phyloP scores from a whole-genome alignment of 2,888 invertebrate genomes.

The Eurytoma adleriae region DNA sequence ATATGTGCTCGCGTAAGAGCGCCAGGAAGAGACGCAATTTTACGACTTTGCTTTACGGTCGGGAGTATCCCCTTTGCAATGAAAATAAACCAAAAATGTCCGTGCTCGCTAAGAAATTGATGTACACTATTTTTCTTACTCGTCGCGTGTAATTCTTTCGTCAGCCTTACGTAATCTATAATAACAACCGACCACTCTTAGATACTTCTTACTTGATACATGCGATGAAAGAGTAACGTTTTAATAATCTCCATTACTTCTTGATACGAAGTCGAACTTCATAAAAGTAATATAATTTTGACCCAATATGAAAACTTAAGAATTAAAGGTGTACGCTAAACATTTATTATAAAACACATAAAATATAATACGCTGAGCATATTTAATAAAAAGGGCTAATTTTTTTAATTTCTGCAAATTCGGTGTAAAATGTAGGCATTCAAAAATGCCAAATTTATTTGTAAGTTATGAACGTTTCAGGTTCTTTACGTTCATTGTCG shows the following conservation, averaged over 20 bases:
- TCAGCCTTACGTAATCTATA: constrained; percentile 12
- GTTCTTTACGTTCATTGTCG: too few relatives aligned
- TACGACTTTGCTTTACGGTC: constrained; percentile 46
- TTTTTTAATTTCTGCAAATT: too few relatives aligned
- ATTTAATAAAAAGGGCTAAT: too few relatives aligned
- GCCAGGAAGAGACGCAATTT: constrained; percentile 47
- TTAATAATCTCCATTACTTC: background rate
- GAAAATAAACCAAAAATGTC: constrained; percentile 47
- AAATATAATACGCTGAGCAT: too few relatives aligned
- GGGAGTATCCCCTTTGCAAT: constrained; percentile 45
- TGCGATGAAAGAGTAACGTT: background rate
- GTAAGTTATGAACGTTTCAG: too few relatives aligned
- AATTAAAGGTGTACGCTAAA: too few relatives aligned
- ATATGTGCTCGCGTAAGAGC: constrained; percentile 33
- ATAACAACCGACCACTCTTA: background rate
- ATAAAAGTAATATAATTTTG: too few relatives aligned
- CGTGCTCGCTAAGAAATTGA: constrained; percentile 37
- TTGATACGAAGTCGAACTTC: too few relatives aligned
- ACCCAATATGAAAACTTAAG: too few relatives aligned
- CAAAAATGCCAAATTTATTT: too few relatives aligned
- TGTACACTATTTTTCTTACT: constrained; percentile 29
- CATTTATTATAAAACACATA: too few relatives aligned
- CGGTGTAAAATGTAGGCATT: too few relatives aligned
- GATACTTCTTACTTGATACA: background rate
- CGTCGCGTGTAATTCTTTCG: constrained; percentile 1